Conservation (phyloP, 2,797 vertebrate genomes). For the Xenops minutus region DNA sequence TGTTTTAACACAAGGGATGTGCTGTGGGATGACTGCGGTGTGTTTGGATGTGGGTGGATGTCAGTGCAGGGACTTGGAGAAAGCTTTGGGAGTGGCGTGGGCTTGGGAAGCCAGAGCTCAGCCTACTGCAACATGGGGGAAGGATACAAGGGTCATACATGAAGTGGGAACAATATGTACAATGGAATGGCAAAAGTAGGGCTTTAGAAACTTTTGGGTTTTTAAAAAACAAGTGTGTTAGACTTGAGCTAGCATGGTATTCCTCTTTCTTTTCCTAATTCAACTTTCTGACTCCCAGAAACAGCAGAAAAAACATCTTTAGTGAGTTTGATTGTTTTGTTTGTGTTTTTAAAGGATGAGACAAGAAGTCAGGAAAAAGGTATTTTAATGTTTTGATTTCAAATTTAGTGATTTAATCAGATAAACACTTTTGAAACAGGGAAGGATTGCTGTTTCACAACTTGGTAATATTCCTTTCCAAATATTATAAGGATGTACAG, state of each 20-base stretch:
- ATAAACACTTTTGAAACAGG: background rate
- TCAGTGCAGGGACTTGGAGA: background rate
- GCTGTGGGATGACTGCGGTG: background rate
- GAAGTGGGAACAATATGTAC: background rate
- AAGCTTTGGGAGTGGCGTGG: background rate
- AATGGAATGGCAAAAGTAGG: background rate
- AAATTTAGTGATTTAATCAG: background rate
- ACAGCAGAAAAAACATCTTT: background rate
- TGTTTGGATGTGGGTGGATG: background rate
- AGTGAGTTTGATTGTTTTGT: background rate
- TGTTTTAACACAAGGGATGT: accelerated
- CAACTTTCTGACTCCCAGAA: background rate
- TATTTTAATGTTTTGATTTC: background rate
- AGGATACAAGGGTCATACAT: background rate
- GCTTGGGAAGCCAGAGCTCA: background rate
- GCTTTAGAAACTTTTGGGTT: background rate
- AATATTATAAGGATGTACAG: background rate
- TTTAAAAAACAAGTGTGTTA: background rate
- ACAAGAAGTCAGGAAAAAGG: background rate
- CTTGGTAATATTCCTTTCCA: background rate
- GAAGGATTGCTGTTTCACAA: background rate
- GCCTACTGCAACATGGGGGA: accelerated
- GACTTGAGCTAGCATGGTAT: background rate
- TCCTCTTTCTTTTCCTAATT: background rate
- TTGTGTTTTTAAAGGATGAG: background rate